Evolutionary conservation across 2,888 invertebrate species (phyloP), one percentile per base, ranked within the genome.

Genomic region (Acleris literana): DNA sequence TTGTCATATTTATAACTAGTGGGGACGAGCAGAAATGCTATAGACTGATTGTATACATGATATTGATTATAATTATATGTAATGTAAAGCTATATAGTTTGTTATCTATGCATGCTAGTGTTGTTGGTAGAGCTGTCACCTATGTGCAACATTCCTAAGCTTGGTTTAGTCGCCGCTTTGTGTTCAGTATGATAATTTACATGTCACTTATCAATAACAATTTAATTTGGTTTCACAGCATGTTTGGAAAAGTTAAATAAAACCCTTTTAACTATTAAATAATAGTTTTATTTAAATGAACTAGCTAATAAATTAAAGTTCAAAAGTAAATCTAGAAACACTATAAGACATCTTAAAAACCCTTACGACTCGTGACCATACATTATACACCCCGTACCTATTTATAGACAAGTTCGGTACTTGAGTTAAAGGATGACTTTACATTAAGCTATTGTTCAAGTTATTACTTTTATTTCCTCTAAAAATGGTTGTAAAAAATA

Each of bases 211-310:
- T 48, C 1, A 5, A 46, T 46, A n/a, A 46, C 17, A 17, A 46
- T 46, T 46, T 2, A 6, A 17, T 46, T 46, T 55, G 22, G 29
- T 64, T 51, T 44, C 20, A 20, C 60, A 55, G 60, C 60, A 65
- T 65, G 65, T 65, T 46, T 51, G 25, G 49, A 63, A 62, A 39
- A 48, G 58, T 60, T 55, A 61, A 65, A 65, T 65, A 65, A 65
- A 65, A 55, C 29, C 43, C 49, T 17, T 61, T 52, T 29, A 29
- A 61, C 60, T 61, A 61, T 46, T 13, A 51, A 55, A 25, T 17
- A 29, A 55, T 46, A 20, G 7, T 51, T 61, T 65, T 56, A 52
- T 61, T 60, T 16, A 33, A 49, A 43, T 25, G 5, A 39, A 43
- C 18, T 17, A 55, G 17, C 29, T 6, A 61, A 43, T 48, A 22